Evolutionary conservation across 1,140 invertebrate genomes (phyloP).

Genomic region (Heliconius melpomene): DNA sequence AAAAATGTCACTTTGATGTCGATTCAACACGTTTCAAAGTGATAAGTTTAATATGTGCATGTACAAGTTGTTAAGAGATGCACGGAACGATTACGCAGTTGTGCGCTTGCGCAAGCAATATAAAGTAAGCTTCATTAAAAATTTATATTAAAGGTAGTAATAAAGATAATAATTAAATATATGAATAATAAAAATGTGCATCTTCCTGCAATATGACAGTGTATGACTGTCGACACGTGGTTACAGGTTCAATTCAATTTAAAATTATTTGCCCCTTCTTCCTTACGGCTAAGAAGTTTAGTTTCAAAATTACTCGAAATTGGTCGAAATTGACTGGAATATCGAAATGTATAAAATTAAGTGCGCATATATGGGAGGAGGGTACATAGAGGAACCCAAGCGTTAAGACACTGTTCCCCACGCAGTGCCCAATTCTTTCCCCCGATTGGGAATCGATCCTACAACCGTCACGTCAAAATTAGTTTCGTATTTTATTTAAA

Average conservation of each 20-base stretch:
- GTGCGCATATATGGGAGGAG: no score
- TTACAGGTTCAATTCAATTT: background rate
- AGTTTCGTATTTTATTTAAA: no score
- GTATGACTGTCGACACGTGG: background rate
- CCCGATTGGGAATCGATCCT: no score
- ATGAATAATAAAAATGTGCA: background rate
- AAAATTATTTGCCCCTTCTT: no score
- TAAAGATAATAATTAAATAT: background rate
- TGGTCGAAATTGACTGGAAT: no score
- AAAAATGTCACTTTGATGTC: background rate
- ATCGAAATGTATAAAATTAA: no score
- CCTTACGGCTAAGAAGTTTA: no score
- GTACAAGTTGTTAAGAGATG: background rate
- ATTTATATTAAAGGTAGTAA: background rate
- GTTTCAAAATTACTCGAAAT: no score
- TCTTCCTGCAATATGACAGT: background rate
- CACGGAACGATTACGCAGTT: background rate
- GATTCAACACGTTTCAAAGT: background rate
- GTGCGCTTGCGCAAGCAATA: slow-evolving; percentile 1
- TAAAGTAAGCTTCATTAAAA: slow-evolving; percentile 1
- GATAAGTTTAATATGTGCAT: background rate
- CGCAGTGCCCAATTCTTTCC: no score
- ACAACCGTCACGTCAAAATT: no score
- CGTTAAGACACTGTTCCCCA: no score
- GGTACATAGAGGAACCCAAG: no score